Evolutionary conservation across 2,797 vertebrate genomes (phyloP), one percentile per base, ranked within the genome.

Genomic region (Hipposideros larvatus): DNA sequence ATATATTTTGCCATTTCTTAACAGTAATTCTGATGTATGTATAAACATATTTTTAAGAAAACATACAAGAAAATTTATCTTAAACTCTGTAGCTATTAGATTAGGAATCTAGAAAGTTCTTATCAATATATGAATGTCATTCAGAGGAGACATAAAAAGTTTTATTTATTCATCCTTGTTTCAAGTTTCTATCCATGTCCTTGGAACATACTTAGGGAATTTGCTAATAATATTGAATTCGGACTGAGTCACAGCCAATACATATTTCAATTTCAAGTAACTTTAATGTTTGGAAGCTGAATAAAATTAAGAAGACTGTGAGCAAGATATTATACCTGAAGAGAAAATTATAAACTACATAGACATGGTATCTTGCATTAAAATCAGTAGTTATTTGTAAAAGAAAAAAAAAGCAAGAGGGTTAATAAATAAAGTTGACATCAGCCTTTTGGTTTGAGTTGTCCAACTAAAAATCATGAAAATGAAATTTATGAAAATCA

Each of bases 201-300:
- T 84, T 90, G 10, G 4, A 87, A 70, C 43, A 1, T 16, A 70
- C 8, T 91, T 48, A 78, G 31, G 26, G 37, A 68, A 37, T 84
- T 73, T 89, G 34, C 57, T 78, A 34, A 82, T 77, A 28, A 51
- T 19, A 51, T 15, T 95, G 66, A 82, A 77, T 66, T 93, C 22
- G 91, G 43, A 74, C 7, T 74, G 34, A 92, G 48, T 88, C 34
- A 78, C 13, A 94, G 14, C 2, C 34, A 87, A 31, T 43, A 73
- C 85, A 89, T 90, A 78, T 90, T 84, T 71, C 70, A 65, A 59
- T 90, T 84, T 87, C 41, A 90, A 90, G 16, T 84, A 37, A 93
- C 74, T 6, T 53, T 70, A 70, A 70, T 90, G 79, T 86, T 86
- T 13, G 78, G 28, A 79, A 79, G 31, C 41, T 70, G 34, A 70